These are phyloP conservation scores for Achatina immaculata DNA, from an alignment of 1,140 invertebrate genomes.

Conservation along the genomic window DNA sequence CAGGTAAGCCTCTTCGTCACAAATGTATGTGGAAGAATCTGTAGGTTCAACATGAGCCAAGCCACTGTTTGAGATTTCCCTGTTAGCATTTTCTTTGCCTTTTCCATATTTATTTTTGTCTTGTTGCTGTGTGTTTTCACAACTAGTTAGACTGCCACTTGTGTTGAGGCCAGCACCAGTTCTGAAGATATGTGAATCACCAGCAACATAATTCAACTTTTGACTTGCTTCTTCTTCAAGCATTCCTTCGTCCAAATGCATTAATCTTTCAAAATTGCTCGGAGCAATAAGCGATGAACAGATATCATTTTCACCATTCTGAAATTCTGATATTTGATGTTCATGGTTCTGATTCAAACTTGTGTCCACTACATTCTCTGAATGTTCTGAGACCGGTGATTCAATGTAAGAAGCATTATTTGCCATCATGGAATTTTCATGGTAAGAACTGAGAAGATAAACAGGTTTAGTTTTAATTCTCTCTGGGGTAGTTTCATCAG, in stretches of 20 bases:
- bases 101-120: neutral
- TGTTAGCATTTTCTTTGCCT: neutral
- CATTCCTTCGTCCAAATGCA: constrained; percentile 43
- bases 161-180: neutral
- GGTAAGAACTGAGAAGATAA: neutral
- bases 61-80: neutral
- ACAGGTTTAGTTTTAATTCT: neutral
- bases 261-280: constrained; percentile 61
- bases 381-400: neutral
- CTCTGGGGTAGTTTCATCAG: neutral
- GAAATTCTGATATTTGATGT: neutral
- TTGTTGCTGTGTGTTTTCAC: neutral
- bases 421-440: neutral
- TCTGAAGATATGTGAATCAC: neutral
- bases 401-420: neutral
- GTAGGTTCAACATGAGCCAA: neutral
- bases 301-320: neutral
- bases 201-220: neutral
- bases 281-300: constrained; percentile 49
- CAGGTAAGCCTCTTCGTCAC: neutral
- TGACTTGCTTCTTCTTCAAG: constrained; percentile 27
- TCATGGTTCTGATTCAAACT: neutral
- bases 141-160: neutral
- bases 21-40: neutral
- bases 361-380: neutral